Percentiles rank a stretch among this genome's conserved stretches.
Evolutionary conservation across 2,888 invertebrate species (phyloP).

Genomic region (Campoletis raptor): DNA sequence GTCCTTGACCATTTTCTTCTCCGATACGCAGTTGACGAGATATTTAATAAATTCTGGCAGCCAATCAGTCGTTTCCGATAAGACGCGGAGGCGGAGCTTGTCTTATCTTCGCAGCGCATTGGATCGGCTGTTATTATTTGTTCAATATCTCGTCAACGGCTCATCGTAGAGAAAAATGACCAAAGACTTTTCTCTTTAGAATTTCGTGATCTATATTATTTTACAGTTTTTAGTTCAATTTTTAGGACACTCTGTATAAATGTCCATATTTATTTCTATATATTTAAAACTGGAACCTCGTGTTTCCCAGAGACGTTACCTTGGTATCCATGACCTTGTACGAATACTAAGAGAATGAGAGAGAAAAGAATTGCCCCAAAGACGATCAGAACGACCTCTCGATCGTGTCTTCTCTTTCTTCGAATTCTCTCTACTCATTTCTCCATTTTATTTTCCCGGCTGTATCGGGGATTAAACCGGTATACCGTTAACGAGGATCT

Average conservation of each 20-base stretch:
- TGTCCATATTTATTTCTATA: neutral
- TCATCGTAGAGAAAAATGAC: neutral
- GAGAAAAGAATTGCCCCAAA: neutral
- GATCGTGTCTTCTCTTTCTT: constrained; percentile 4
- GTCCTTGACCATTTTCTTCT: neutral
- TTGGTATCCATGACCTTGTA: constrained; percentile 52
- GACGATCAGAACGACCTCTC: constrained; percentile 26
- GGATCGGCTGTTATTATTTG: neutral
- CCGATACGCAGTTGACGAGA: neutral
- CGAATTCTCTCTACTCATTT: neutral
- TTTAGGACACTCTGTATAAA: neutral
- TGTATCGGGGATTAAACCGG: constrained; percentile 35
- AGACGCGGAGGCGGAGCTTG: neutral
- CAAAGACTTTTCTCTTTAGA: neutral
- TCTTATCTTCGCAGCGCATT: neutral
- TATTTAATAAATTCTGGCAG: neutral
- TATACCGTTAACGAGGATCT: constrained; percentile 58
- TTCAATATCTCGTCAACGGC: neutral
- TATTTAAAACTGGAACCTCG: constrained; percentile 34
- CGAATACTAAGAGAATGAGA: constrained; percentile 37
- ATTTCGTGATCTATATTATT: neutral
- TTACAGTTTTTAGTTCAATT: neutral
- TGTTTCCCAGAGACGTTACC: constrained; percentile 5
- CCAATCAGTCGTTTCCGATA: neutral
- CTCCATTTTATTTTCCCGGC: constrained; percentile 3